Conservation (phyloP, 2,113 vertebrate species). For the Astur gentilis region DNA sequence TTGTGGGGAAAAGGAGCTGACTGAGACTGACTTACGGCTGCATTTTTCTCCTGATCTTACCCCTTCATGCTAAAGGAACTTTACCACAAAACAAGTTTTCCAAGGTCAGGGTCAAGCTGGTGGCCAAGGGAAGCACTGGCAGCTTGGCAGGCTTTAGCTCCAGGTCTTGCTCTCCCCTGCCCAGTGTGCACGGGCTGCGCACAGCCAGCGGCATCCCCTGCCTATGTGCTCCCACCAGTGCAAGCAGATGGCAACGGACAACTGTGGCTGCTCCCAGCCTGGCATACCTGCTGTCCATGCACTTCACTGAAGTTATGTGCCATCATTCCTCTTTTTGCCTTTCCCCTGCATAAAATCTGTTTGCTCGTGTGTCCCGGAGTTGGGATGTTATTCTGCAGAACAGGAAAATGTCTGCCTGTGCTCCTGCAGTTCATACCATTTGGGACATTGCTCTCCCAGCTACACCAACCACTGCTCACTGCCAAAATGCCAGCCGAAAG, state of each 20-base stretch:
- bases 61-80: too few relatives aligned
- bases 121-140: neutral
- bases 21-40: too few relatives aligned
- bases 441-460: neutral
- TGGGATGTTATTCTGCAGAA: neutral
- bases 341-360: neutral
- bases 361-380: neutral
- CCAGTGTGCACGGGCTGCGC: too few relatives aligned
- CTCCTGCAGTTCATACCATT: neutral
- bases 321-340: neutral
- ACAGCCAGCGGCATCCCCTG: too few relatives aligned
- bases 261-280: neutral
- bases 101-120: neutral
- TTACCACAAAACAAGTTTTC: neutral
- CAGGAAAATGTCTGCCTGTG: neutral
- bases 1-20: too few relatives aligned
- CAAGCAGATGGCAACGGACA: neutral
- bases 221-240: neutral
- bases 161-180: neutral
- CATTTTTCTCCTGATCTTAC: too few relatives aligned
- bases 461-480: neutral
- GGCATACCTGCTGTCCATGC: neutral
- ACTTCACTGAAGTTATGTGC: neutral
- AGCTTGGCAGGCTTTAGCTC: neutral
- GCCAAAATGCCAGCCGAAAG: neutral